Conservation (phyloP, 2,797 vertebrate genomes). For the Calcarius lapponicus region DNA sequence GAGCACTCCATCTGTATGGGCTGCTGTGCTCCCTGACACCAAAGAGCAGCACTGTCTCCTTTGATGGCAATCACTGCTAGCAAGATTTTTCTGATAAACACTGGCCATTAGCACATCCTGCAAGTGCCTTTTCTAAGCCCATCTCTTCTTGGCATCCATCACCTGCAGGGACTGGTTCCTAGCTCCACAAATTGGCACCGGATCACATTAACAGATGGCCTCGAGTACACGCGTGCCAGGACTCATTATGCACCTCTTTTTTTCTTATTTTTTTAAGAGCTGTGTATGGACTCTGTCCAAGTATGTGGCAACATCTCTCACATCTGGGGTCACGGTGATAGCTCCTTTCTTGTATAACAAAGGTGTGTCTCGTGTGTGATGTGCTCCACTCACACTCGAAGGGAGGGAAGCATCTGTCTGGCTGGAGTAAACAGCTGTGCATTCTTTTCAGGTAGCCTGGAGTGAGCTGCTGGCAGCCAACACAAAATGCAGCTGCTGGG, state of each 20-base stretch:
- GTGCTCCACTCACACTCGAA: not conserved
- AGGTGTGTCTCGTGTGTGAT: not conserved
- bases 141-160: not conserved
- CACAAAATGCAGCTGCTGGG: not conserved
- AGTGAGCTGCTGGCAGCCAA: not conserved
- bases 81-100: constrained; percentile 17
- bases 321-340: not conserved
- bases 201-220: constrained; percentile 25
- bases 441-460: not conserved
- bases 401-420: not conserved
- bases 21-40: not conserved
- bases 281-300: not conserved
- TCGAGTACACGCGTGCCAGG: not conserved
- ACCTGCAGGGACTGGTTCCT: constrained; percentile 4
- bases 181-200: constrained; percentile 9
- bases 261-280: not conserved
- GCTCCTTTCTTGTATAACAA: not conserved
- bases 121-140: not conserved
- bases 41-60: not conserved
- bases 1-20: fast-evolving
- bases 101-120: constrained; percentile 13
- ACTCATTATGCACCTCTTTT: constrained; percentile 1
- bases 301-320: not conserved
- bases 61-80: not conserved
- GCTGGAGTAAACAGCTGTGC: not conserved